A percentile compares a stretch with the other conserved stretches of the same genome.
These are phyloP conservation scores for Melanotus villosus DNA, from an alignment of 2,888 invertebrate species.

Conservation along the genomic window DNA sequence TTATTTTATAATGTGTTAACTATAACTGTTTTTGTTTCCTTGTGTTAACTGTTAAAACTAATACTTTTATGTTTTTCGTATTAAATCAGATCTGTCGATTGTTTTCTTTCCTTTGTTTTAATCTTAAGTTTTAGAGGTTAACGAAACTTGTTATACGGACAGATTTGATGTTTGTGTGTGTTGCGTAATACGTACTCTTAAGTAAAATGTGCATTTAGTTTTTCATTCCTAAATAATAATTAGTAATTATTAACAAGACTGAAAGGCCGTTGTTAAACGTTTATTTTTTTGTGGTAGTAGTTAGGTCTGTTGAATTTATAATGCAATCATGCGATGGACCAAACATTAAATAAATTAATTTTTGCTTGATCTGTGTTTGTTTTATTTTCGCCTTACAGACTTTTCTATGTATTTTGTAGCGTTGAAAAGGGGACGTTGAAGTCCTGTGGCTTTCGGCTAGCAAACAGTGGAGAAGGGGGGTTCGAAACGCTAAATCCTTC, in stretches of 20 bases:
- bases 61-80: no score
- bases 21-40: not conserved
- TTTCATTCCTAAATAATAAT: slow-evolving; percentile 17
- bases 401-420: no score
- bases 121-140: no score
- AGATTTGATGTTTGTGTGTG: not conserved
- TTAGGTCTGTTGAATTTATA: not conserved
- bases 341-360: slow-evolving; percentile 34
- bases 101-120: no score
- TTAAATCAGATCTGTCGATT: no score
- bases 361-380: slow-evolving; percentile 28
- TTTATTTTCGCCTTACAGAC: slow-evolving; percentile 6
- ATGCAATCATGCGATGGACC: slow-evolving; percentile 8
- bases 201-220: not conserved
- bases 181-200: not conserved
- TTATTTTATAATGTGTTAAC: not conserved
- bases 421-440: no score
- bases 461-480: no score
- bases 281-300: slow-evolving; percentile 21
- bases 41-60: no score
- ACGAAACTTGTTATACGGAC: no score
- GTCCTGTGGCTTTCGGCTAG: no score
- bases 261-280: slow-evolving; percentile 19
- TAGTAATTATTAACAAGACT: slow-evolving; percentile 30
- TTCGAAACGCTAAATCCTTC: no score